Conservation (phyloP, 2,797 vertebrate genomes). For the Falco columbarius region DNA sequence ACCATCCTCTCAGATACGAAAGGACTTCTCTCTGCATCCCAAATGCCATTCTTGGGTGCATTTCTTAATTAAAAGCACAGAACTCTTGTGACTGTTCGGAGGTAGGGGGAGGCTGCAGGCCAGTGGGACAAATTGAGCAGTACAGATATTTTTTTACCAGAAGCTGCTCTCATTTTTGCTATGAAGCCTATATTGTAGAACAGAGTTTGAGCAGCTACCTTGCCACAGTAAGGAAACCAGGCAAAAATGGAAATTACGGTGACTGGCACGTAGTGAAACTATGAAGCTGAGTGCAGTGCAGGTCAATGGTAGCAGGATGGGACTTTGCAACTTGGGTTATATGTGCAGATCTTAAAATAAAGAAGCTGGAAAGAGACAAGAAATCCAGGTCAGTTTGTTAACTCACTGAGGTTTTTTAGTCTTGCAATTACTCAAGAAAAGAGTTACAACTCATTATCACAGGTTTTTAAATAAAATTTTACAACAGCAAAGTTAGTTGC, state of each 20-base stretch:
- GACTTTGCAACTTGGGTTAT: neutral
- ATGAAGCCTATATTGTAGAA: neutral
- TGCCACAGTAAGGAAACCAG: neutral
- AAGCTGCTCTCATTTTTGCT: neutral
- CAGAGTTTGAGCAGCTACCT: neutral
- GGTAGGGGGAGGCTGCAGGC: neutral
- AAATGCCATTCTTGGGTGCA: neutral
- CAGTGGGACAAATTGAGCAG: neutral
- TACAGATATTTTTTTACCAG: neutral
- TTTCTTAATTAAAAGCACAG: neutral
- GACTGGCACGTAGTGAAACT: neutral
- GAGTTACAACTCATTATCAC: neutral
- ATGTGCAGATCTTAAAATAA: neutral
- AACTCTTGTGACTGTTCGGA: neutral
- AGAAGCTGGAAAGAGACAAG: neutral
- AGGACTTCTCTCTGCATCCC: neutral
- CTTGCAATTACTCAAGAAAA: neutral
- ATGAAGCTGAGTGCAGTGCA: neutral
- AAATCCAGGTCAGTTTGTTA: neutral
- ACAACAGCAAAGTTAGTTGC: neutral
- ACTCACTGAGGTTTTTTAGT: neutral
- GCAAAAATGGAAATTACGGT: neutral
- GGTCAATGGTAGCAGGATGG: neutral
- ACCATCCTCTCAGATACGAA: neutral
- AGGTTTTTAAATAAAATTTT: neutral